Evolutionary conservation across 2,113 vertebrate genomes (phyloP).

Genomic region (Melospiza melodia): DNA sequence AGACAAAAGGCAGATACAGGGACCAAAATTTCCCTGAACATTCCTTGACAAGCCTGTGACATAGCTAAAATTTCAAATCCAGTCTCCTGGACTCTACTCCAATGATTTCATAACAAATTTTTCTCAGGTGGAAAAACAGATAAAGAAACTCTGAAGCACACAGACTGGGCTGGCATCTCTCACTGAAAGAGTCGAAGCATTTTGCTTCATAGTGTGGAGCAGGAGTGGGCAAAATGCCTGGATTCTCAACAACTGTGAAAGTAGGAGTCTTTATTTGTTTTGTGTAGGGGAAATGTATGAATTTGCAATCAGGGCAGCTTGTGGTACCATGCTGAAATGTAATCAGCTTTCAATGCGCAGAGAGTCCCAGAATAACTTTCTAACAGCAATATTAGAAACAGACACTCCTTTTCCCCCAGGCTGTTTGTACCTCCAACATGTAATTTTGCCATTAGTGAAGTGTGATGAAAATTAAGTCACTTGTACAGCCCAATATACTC

Average conservation of each 20-base stretch:
- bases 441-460: slow-evolving; percentile 43
- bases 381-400: background rate
- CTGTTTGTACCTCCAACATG: slow-evolving; percentile 5
- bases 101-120: background rate
- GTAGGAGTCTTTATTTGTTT: background rate
- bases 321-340: background rate
- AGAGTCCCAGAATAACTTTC: slow-evolving; percentile 27
- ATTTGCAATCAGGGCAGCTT: background rate
- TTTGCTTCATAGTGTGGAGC: background rate
- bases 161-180: background rate
- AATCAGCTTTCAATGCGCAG: background rate
- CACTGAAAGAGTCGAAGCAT: background rate
- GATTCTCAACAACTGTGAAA: background rate
- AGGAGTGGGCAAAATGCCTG: background rate
- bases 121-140: background rate
- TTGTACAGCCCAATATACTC: slow-evolving; percentile 9
- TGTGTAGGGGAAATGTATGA: background rate
- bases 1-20: background rate
- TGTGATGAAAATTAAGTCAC: slow-evolving; percentile 36
- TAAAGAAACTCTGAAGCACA: background rate
- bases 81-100: background rate
- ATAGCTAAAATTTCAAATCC: background rate
- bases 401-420: background rate
- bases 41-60: background rate
- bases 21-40: background rate